Conservation (phyloP, 2,113 vertebrate genomes). For the Dromas ardeola region DNA sequence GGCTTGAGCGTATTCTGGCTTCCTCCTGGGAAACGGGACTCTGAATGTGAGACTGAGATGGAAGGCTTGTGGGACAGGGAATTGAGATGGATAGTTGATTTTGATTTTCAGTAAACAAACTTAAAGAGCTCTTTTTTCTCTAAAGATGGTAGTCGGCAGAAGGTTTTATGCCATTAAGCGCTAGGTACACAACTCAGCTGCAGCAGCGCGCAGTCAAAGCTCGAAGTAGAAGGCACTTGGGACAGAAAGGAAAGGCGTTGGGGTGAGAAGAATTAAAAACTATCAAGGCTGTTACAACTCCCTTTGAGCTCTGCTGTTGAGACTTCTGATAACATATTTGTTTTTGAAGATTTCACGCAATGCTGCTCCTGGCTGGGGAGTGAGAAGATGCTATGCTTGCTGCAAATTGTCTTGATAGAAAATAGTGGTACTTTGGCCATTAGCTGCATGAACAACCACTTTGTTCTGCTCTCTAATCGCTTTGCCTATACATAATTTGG, state of each 20-base stretch:
- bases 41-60: not conserved
- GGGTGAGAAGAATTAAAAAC: constrained; percentile 42
- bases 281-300: not conserved
- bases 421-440: constrained; percentile 46
- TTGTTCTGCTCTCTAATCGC: constrained; percentile 50
- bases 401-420: constrained; percentile 50
- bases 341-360: constrained; percentile 28
- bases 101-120: not conserved
- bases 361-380: constrained; percentile 31
- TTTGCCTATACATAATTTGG: constrained; percentile 54
- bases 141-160: not conserved
- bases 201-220: not conserved
- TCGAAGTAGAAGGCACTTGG: not conserved
- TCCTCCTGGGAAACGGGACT: not conserved
- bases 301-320: constrained; percentile 21
- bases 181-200: not conserved
- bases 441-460: constrained; percentile 43
- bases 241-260: not conserved
- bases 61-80: not conserved
- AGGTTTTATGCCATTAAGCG: not conserved
- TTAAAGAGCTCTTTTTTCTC: not conserved
- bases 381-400: constrained; percentile 4
- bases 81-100: not conserved
- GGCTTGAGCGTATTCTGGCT: not conserved
- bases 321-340: constrained; percentile 15